A percentile compares a stretch with the other conserved stretches of the same genome.
These are phyloP conservation scores for Maccullochella peelii DNA, from an alignment of 2,113 vertebrate genomes.

Conservation along the genomic window DNA sequence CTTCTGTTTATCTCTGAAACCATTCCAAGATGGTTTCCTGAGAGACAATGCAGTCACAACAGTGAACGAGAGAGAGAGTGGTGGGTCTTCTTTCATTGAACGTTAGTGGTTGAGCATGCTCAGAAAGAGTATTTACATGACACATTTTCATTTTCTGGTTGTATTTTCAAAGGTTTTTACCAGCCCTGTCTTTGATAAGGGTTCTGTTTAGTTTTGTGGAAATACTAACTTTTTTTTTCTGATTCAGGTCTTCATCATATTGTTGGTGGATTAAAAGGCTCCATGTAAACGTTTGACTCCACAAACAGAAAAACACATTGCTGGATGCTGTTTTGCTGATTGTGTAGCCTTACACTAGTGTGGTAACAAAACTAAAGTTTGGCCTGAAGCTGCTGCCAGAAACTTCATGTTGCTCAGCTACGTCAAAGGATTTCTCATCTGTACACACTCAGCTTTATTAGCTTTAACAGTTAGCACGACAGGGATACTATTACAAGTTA, in stretches of 20 bases:
- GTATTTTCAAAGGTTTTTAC: not conserved
- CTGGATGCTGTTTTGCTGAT: not conserved
- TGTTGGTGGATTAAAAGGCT: slow-evolving; percentile 11
- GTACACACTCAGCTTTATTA: not conserved
- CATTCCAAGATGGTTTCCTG: not conserved
- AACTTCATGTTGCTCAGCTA: not conserved
- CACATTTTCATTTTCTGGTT: not conserved
- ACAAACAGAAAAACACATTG: not conserved
- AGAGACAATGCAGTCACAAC: not conserved
- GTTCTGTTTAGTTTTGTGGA: not conserved
- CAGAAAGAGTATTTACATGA: not conserved
- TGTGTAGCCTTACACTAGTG: not conserved
- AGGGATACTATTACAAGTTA: too few relatives aligned
- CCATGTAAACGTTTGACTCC: slow-evolving; percentile 8
- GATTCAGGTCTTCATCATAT: slow-evolving; percentile 28
- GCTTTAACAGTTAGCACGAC: not conserved
- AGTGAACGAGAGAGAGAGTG: not conserved
- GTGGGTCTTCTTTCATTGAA: not conserved
- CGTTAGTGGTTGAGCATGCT: not conserved
- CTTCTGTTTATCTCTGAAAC: not conserved
- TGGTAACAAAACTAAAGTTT: not conserved
- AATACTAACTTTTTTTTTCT: slow-evolving; percentile 12
- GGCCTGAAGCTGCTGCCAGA: not conserved
- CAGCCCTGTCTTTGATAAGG: not conserved
- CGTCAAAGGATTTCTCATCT: not conserved